These are phyloP conservation scores for Tortricodes alternella DNA, from an alignment of 2,888 invertebrate species.

Conservation along the genomic window DNA sequence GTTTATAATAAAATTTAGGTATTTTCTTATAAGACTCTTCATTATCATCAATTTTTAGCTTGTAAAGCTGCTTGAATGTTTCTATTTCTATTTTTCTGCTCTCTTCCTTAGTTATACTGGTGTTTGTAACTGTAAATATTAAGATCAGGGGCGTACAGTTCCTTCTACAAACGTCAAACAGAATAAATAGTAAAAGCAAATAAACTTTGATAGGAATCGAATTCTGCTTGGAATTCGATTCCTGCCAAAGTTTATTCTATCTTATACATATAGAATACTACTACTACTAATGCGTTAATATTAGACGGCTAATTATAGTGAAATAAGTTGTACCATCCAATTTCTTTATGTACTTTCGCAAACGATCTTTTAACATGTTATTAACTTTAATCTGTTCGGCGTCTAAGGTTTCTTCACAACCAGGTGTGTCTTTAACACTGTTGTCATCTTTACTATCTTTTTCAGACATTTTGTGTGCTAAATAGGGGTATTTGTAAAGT, in stretches of 20 bases:
- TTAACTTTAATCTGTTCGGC: conserved; percentile 54
- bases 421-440: conserved; percentile 44
- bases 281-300: too few species aligned
- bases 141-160: too few species aligned
- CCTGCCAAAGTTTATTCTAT: too few species aligned
- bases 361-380: conserved; percentile 71
- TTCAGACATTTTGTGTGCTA: conserved; percentile 39
- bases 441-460: conserved; percentile 49
- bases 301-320: too few species aligned
- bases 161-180: too few species aligned
- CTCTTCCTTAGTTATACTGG: conserved; percentile 69
- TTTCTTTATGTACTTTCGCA: conserved; percentile 77
- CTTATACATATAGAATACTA: too few species aligned
- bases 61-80: conserved; percentile 80
- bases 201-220: too few species aligned
- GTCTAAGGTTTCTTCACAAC: conserved; percentile 47
- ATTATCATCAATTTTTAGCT: conserved; percentile 73
- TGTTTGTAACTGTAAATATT: conserved; percentile 56
- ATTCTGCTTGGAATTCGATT: too few species aligned
- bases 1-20: conserved; percentile 89
- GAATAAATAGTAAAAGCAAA: too few species aligned
- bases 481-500: not conserved
- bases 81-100: conserved; percentile 76
- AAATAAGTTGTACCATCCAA: conserved; percentile 63
- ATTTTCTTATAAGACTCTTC: conserved; percentile 83